Evolutionary conservation across 2,888 invertebrate species (phyloP).

Genomic region (Callimorpha dominula): DNA sequence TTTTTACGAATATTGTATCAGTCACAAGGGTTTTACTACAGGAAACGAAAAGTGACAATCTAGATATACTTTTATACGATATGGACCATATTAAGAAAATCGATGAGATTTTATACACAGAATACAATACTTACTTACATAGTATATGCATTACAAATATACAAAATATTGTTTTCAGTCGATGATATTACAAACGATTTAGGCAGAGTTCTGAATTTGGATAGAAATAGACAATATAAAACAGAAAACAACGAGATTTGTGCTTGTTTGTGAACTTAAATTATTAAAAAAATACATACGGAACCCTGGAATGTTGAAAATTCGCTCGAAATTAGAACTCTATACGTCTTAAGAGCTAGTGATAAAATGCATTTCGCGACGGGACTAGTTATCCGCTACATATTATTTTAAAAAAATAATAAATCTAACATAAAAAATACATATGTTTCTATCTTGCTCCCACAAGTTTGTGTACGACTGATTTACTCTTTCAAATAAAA

Average conservation of each 20-base stretch:
- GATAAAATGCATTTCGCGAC: slow-evolving; percentile 81
- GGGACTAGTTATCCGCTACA: slow-evolving; percentile 81
- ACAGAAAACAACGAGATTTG: slow-evolving; percentile 56
- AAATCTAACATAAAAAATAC: not conserved
- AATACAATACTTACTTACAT: slow-evolving; percentile 54
- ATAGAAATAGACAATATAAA: slow-evolving; percentile 32
- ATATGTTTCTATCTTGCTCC: not conserved
- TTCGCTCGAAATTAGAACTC: slow-evolving; percentile 74
- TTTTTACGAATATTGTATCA: slow-evolving; percentile 23
- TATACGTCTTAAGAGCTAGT: slow-evolving; percentile 72
- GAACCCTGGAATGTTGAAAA: slow-evolving; percentile 84
- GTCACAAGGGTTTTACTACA: not conserved
- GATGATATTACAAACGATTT: slow-evolving; percentile 62
- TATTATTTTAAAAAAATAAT: slow-evolving; percentile 67
- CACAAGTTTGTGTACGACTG: not conserved
- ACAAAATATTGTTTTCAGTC: slow-evolving; percentile 77
- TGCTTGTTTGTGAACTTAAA: slow-evolving; percentile 71
- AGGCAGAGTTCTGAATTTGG: slow-evolving; percentile 61
- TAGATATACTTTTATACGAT: slow-evolving; percentile 44
- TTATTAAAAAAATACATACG: slow-evolving; percentile 53
- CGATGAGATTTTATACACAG: slow-evolving; percentile 57
- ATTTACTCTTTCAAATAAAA: not conserved
- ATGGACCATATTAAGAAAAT: slow-evolving; percentile 60
- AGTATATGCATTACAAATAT: slow-evolving; percentile 71
- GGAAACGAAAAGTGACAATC: slow-evolving; percentile 1